phyloP scores from a whole-genome alignment of 2,113 vertebrate genomes.

The Holacanthus passer region DNA sequence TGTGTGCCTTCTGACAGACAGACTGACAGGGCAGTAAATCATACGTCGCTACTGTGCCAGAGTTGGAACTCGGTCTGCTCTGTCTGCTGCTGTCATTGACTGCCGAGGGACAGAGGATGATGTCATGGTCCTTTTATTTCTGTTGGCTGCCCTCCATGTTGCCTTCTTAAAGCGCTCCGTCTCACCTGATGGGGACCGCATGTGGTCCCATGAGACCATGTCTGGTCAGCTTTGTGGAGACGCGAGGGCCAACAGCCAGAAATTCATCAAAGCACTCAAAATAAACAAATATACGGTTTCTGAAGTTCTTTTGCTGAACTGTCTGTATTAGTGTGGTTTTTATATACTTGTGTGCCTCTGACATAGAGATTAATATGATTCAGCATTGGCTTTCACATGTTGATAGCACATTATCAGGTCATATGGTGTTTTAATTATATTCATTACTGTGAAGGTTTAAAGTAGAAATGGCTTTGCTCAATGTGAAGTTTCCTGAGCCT shows the following conservation, averaged over 20 bases:
- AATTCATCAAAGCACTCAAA: constrained; percentile 22
- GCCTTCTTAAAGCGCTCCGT: constrained; percentile 39
- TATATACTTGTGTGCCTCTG: neutral
- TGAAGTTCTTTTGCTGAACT: neutral
- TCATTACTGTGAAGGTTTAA: too few relatives aligned
- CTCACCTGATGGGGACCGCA: constrained; percentile 45
- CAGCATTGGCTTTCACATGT: neutral
- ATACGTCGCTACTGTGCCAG: constrained; percentile 33
- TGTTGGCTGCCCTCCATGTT: constrained; percentile 49
- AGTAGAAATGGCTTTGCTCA: too few relatives aligned
- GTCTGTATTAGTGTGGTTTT: constrained; percentile 7
- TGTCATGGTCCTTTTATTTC: constrained; percentile 70
- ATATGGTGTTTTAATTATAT: neutral
- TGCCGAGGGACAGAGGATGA: constrained; percentile 43
- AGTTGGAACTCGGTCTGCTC: constrained; percentile 24
- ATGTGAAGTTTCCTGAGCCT: neutral
- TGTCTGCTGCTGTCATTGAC: constrained; percentile 39
- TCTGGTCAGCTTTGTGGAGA: constrained; percentile 39
- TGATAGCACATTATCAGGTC: neutral
- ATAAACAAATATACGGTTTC: neutral
- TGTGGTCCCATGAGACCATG: constrained; percentile 26
- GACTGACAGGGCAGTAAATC: constrained; percentile 57
- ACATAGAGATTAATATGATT: constrained; percentile 16
- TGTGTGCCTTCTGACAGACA: constrained; percentile 45
- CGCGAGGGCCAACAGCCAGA: constrained; percentile 11